Evolutionary conservation across 2,113 vertebrate genomes (phyloP).

Genomic region (Calyptomena viridis): DNA sequence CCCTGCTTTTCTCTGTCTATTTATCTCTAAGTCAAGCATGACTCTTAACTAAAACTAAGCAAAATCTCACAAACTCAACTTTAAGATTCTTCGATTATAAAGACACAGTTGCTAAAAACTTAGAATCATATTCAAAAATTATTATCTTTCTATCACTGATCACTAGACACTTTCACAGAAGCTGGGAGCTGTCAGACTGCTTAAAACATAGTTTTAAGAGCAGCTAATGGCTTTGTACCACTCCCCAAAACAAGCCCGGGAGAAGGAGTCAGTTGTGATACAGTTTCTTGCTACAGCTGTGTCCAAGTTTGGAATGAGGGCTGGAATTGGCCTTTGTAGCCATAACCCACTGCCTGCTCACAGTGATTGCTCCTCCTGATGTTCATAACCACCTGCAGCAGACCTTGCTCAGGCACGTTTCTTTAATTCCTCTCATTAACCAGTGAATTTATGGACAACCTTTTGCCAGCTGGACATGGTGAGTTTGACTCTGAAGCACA

Average conservation of each 20-base stretch:
- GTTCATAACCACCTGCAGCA: background rate
- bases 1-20: too few relatives aligned
- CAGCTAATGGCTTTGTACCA: background rate
- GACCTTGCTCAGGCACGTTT: background rate
- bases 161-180: background rate
- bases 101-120: too few relatives aligned
- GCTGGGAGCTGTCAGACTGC: background rate
- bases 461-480: background rate
- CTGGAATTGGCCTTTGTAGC: background rate
- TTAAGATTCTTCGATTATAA: too few relatives aligned
- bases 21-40: too few relatives aligned
- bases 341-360: background rate
- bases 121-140: too few relatives aligned
- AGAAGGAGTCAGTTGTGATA: background rate
- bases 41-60: too few relatives aligned
- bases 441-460: background rate
- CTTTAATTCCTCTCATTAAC: background rate
- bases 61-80: too few relatives aligned
- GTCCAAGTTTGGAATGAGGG: background rate
- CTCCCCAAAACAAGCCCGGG: background rate
- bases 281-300: background rate
- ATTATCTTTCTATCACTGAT: background rate
- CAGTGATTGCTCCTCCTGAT: background rate
- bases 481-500: background rate
- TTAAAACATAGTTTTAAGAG: background rate